These are phyloP conservation scores for Philypnodon macrostomus DNA, from an alignment of 2,797 vertebrate genomes.

Conservation along the genomic window DNA sequence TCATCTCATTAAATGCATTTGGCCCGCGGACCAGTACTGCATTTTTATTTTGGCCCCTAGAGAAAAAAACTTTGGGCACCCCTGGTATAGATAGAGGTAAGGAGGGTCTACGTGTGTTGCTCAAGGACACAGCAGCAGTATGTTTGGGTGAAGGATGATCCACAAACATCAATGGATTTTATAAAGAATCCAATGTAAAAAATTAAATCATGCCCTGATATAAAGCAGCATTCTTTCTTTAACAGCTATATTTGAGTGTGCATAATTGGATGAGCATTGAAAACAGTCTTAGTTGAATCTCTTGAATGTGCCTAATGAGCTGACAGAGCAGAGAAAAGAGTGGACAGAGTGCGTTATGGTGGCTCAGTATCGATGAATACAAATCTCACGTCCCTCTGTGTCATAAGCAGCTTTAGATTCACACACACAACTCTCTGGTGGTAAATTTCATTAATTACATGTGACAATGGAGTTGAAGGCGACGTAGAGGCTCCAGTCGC, in stretches of 20 bases:
- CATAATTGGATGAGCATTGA: slow-evolving; percentile 50
- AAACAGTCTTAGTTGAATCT: slow-evolving; percentile 53
- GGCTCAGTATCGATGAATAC: slow-evolving; percentile 48
- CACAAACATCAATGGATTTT: too few species aligned
- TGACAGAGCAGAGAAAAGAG: slow-evolving; percentile 46
- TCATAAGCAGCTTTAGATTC: slow-evolving; percentile 51
- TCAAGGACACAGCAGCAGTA: too few species aligned
- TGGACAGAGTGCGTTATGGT: slow-evolving; percentile 19
- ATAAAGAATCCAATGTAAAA: too few species aligned
- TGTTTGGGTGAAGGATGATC: too few species aligned
- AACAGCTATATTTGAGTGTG: slow-evolving; percentile 40
- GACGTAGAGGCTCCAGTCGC: slow-evolving; percentile 19
- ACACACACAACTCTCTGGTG: slow-evolving; percentile 34
- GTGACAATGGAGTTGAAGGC: slow-evolving; percentile 29
- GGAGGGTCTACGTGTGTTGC: too few species aligned
- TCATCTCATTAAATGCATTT: too few species aligned
- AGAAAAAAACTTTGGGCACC: too few species aligned
- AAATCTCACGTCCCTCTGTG: slow-evolving; percentile 48
- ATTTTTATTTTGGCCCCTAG: too few species aligned
- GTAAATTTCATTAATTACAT: slow-evolving; percentile 61
- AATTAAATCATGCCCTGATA: too few species aligned
- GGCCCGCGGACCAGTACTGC: too few species aligned
- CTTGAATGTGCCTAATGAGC: slow-evolving; percentile 64
- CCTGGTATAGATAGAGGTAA: too few species aligned
- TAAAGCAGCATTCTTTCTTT: slow-evolving; percentile 42